phyloP scores from a whole-genome alignment of 2,888 invertebrate genomes.

The Tridacna gigas region DNA sequence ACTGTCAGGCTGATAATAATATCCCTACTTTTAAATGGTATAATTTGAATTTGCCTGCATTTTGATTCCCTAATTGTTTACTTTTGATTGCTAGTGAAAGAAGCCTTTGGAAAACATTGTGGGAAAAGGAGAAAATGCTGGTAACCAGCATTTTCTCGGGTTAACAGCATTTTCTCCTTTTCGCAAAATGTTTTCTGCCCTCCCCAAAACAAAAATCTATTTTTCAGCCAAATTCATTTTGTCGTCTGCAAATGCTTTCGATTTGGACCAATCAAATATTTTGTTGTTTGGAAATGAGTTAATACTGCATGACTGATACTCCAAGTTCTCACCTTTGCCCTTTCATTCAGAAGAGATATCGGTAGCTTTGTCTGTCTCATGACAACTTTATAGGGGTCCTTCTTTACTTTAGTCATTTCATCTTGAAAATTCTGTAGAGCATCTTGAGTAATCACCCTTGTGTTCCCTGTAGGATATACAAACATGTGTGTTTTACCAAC shows the following conservation, averaged over 20 bases:
- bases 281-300: no score
- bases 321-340: slow-evolving; percentile 85
- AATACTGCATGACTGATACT: no score
- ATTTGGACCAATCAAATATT: no score
- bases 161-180: slow-evolving; percentile 3
- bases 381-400: slow-evolving; percentile 98
- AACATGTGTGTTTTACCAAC: neutral
- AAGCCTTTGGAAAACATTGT: no score
- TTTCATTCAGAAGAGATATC: slow-evolving; percentile 96
- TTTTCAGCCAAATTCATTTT: no score
- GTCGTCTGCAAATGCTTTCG: no score
- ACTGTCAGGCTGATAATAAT: no score
- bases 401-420: slow-evolving; percentile 96
- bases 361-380: slow-evolving; percentile 98
- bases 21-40: no score
- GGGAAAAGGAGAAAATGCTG: neutral
- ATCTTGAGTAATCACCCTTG: slow-evolving; percentile 96
- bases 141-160: slow-evolving; percentile 4
- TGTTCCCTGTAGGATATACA: slow-evolving; percentile 88
- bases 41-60: no score
- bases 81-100: no score
- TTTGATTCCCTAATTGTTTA: no score
- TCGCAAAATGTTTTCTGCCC: neutral
- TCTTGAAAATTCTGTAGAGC: slow-evolving; percentile 90
- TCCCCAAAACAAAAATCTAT: no score